These are phyloP conservation scores for Heliconius ethilla DNA, from an alignment of 2,888 invertebrate genomes.

Conservation along the genomic window DNA sequence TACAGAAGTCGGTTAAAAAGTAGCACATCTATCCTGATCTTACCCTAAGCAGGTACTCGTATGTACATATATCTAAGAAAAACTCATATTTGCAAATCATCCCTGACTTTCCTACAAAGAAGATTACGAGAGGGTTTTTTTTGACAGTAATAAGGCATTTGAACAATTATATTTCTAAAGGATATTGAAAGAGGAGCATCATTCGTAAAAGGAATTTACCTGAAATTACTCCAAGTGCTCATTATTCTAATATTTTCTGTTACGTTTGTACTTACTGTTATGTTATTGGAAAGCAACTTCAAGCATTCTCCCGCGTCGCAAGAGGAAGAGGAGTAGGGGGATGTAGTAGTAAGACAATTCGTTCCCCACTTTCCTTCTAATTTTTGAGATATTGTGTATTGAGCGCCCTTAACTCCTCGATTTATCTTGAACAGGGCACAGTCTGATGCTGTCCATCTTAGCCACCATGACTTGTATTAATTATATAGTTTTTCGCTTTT, in stretches of 20 bases:
- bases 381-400: too few relatives aligned
- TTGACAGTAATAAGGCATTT: neutral
- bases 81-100: neutral
- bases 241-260: neutral
- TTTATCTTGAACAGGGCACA: too few relatives aligned
- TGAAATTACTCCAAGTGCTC: neutral
- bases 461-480: too few relatives aligned
- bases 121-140: neutral
- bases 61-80: neutral
- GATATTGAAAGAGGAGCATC: neutral
- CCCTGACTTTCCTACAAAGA: neutral
- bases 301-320: neutral
- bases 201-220: neutral
- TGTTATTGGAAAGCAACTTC: neutral
- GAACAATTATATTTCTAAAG: neutral
- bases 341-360: too few relatives aligned
- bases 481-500: too few relatives aligned
- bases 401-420: too few relatives aligned
- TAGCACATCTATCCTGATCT: too few relatives aligned
- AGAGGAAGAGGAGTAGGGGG: neutral
- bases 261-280: neutral
- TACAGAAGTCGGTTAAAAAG: too few relatives aligned
- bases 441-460: too few relatives aligned
- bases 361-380: too few relatives aligned
- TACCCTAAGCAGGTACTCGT: too few relatives aligned